Evolutionary conservation across 2,888 invertebrate species (phyloP).

Genomic region (Cylloceria caligata): DNA sequence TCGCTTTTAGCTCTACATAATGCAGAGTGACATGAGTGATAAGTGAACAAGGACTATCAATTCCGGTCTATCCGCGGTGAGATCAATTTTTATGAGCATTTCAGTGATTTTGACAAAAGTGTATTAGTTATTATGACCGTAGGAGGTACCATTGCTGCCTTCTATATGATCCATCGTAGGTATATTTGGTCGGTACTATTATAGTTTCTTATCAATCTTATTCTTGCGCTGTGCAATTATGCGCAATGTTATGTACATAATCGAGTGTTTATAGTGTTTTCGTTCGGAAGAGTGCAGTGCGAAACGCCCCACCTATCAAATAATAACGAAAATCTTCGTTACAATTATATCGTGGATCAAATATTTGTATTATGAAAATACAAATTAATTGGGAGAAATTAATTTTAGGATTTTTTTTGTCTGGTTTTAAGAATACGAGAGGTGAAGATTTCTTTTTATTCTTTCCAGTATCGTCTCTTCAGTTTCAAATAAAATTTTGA

Average conservation of each 20-base stretch:
- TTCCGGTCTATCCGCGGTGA: constrained; percentile 8
- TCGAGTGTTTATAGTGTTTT: background rate
- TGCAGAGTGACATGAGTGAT: background rate
- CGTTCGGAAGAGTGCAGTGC: background rate
- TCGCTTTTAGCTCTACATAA: background rate
- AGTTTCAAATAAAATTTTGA: too few species aligned
- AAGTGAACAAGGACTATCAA: background rate
- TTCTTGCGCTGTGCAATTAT: background rate
- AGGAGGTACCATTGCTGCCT: background rate
- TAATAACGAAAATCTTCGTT: too few species aligned
- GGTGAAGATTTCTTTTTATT: too few species aligned
- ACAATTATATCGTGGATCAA: too few species aligned
- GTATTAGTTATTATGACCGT: background rate
- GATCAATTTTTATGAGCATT: constrained; percentile 7
- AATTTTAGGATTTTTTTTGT: too few species aligned
- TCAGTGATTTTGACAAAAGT: background rate
- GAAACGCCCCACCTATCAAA: too few species aligned
- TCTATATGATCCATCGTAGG: background rate
- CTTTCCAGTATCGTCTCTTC: too few species aligned
- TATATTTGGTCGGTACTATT: background rate
- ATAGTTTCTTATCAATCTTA: constrained; percentile 12
- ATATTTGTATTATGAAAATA: too few species aligned
- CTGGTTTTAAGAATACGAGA: too few species aligned
- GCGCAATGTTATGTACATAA: background rate
- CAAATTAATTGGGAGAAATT: too few species aligned